Evolutionary conservation across 2,888 invertebrate genomes (phyloP).

Genomic region (Aspidiotus rigidus): DNA sequence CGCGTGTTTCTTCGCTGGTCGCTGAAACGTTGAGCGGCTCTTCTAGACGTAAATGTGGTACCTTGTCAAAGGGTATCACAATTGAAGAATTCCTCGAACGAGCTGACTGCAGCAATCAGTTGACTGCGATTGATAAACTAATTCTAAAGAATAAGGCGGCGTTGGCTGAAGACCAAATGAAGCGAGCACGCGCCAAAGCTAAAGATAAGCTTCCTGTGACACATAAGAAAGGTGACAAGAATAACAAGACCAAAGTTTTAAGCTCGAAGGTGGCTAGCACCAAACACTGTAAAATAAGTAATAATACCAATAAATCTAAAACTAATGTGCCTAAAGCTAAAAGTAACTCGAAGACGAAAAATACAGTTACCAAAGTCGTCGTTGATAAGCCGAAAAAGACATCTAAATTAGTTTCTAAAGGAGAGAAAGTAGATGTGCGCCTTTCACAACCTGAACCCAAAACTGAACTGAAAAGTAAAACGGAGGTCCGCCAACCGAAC

Average conservation of each 20-base stretch:
- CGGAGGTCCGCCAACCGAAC: not conserved
- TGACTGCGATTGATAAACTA: constrained; percentile 25
- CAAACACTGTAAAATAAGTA: not conserved
- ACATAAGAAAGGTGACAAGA: not conserved
- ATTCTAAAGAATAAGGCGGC: constrained; percentile 21
- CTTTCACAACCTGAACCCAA: not conserved
- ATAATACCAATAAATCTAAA: not conserved
- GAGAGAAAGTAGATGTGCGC: not conserved
- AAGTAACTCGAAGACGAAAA: not conserved
- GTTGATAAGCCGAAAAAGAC: not conserved
- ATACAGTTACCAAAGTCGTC: not conserved
- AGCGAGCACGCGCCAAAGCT: not conserved
- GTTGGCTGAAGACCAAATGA: constrained; percentile 16
- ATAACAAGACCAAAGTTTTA: not conserved
- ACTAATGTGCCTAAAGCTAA: constrained; percentile 7
- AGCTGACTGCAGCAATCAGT: not conserved
- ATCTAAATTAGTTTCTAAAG: not conserved
- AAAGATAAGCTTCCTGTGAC: not conserved
- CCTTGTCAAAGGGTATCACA: constrained; percentile 15
- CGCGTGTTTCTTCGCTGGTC: not conserved
- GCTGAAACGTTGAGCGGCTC: constrained; percentile 3
- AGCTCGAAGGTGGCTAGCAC: not conserved
- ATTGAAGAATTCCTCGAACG: constrained; percentile 17
- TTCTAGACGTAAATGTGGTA: constrained; percentile 12
- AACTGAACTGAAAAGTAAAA: not conserved